Evolutionary conservation across 1,140 invertebrate genomes (phyloP).

Genomic region (Philopotamus ludificatus): DNA sequence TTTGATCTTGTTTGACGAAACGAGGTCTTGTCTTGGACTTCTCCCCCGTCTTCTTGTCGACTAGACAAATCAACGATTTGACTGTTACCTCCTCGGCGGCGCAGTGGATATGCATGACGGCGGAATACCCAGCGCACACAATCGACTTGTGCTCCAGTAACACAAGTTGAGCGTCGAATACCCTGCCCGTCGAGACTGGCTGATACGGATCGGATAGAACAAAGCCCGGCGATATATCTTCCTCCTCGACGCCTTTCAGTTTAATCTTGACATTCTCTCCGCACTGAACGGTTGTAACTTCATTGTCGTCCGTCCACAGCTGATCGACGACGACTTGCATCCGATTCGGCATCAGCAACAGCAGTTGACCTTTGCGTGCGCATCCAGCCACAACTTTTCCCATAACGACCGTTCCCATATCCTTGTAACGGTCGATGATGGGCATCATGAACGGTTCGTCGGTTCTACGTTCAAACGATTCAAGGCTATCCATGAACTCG

Average conservation of each 20-base stretch:
- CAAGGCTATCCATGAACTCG: constrained; percentile 92
- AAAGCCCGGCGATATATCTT: constrained; percentile 97
- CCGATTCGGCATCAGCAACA: constrained; percentile 98
- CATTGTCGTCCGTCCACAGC: constrained; percentile 96
- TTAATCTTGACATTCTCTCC: constrained; percentile 99
- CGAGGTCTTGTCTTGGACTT: constrained; percentile 94
- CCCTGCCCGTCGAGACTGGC: constrained; percentile 90
- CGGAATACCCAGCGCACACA: constrained; percentile 98
- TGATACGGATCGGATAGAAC: constrained; percentile 91
- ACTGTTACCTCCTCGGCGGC: constrained; percentile 97
- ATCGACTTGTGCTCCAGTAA: constrained; percentile 99
- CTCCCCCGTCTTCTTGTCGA: constrained; percentile 98
- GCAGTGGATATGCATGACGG: constrained; percentile 98
- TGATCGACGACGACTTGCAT: constrained; percentile 93
- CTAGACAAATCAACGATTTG: constrained; percentile 94
- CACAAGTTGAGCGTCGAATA: constrained; percentile 98
- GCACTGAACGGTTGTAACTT: constrained; percentile 88
- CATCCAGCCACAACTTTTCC: constrained; percentile 98
- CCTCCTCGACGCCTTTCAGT: constrained; percentile 97
- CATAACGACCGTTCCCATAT: constrained; percentile 99
- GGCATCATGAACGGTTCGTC: constrained; percentile 98
- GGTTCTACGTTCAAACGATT: constrained; percentile 84
- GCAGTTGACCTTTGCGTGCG: constrained; percentile 85
- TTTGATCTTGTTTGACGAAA: constrained; percentile 99
- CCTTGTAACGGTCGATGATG: constrained; percentile 98